A percentile compares a stretch with the other conserved stretches of the same genome.
phyloP scores from a whole-genome alignment of 2,113 vertebrate species.

The Scomber japonicus region DNA sequence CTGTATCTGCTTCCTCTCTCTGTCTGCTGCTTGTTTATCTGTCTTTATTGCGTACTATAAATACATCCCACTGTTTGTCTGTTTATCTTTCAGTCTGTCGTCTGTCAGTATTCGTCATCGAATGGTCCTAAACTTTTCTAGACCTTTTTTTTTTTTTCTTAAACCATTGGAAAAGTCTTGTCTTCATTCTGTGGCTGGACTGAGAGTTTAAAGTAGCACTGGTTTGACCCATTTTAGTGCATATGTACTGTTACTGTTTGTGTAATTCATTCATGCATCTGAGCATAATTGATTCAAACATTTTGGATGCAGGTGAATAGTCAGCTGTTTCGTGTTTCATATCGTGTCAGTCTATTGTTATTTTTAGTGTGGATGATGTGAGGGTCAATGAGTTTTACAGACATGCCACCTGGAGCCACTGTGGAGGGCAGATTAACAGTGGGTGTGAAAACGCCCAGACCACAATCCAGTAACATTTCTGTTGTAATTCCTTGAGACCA shows the following conservation, averaged over 20 bases:
- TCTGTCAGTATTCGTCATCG: slow-evolving; percentile 1
- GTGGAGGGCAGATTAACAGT: slow-evolving; percentile 32
- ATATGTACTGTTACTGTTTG: background rate
- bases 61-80: slow-evolving; percentile 39
- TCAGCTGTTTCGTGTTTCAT: slow-evolving; percentile 47
- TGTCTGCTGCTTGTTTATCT: slow-evolving; percentile 61
- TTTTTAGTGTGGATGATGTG: slow-evolving; percentile 61
- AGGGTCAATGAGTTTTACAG: slow-evolving; percentile 69
- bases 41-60: slow-evolving; percentile 49
- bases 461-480: slow-evolving; percentile 22
- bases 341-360: slow-evolving; percentile 52
- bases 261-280: slow-evolving; percentile 40
- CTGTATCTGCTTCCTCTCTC: slow-evolving; percentile 1
- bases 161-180: background rate
- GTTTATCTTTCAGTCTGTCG: slow-evolving; percentile 21
- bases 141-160: too few relatives aligned
- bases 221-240: slow-evolving; percentile 33
- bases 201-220: background rate
- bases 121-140: background rate
- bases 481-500: background rate
- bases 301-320: slow-evolving; percentile 52
- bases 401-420: slow-evolving; percentile 73
- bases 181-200: slow-evolving; percentile 3
- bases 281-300: slow-evolving; percentile 49
- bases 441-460: slow-evolving; percentile 37